Evolutionary conservation across 2,113 vertebrate species (phyloP).

Genomic region (Poeciliopsis turrubarensis): DNA sequence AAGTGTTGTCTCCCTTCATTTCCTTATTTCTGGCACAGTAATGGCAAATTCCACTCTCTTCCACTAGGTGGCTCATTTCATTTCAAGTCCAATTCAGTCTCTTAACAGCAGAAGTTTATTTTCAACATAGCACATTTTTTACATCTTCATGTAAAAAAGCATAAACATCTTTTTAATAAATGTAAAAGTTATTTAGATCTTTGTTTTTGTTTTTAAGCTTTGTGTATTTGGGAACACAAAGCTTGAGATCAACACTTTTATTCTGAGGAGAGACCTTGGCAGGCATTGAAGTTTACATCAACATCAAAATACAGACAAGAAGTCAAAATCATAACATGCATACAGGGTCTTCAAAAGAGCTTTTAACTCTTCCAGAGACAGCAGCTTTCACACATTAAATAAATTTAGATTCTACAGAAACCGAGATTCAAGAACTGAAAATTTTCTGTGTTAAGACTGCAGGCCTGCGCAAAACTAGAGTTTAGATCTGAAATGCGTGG

Average conservation of each 20-base stretch:
- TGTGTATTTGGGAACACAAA: too few species aligned
- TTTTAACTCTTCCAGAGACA: neutral
- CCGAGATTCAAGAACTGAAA: neutral
- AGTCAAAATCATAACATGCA: neutral
- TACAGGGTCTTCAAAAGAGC: neutral
- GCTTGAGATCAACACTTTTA: neutral
- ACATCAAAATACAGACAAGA: neutral
- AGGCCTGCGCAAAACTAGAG: neutral
- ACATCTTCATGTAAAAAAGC: neutral
- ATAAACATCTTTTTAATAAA: neutral
- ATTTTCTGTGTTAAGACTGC: neutral
- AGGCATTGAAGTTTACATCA: too few species aligned
- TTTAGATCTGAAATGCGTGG: neutral
- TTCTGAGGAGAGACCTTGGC: neutral
- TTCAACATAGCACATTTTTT: neutral
- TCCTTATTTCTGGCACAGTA: neutral
- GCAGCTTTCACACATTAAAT: neutral
- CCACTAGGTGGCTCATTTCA: conserved; percentile 25
- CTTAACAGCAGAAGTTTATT: neutral
- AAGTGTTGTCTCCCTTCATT: conserved; percentile 10
- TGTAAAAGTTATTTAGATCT: neutral
- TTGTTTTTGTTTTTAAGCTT: neutral
- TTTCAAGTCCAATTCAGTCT: neutral
- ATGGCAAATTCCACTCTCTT: neutral
- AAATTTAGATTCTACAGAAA: neutral